phyloP scores from a whole-genome alignment of 30 jellyfish, hydroid and myxozoan genomes.

The Rhopilema esculentum region DNA sequence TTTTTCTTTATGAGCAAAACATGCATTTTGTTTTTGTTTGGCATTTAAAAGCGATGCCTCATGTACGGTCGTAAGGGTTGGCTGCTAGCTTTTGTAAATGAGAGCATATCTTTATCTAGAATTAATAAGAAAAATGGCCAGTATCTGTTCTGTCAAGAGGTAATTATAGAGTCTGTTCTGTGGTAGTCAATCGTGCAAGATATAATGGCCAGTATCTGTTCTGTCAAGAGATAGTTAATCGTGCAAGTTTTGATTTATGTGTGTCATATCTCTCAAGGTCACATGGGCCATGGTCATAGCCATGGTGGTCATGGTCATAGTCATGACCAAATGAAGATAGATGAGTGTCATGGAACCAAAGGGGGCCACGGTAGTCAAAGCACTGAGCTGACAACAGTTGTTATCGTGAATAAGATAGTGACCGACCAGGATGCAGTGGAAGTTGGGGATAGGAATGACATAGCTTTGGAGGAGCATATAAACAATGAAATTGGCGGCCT shows the following conservation, averaged over 20 bases:
- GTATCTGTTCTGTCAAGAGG: too few species aligned
- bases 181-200: too few species aligned
- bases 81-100: too few species aligned
- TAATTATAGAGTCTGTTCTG: too few species aligned
- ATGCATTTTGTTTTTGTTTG: too few species aligned
- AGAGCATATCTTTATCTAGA: too few species aligned
- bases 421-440: conserved; percentile 5
- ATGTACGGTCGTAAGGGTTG: too few species aligned
- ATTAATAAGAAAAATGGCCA: too few species aligned
- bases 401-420: conserved; percentile 33
- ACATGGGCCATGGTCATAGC: conserved; percentile 85
- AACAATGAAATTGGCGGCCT: conserved; percentile 9
- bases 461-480: background rate
- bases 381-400: conserved; percentile 31
- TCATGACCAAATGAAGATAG: conserved; percentile 14
- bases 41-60: too few species aligned
- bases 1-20: too few species aligned
- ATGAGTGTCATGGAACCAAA: background rate
- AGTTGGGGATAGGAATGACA: background rate
- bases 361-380: background rate
- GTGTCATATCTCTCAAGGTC: conserved; percentile 53
- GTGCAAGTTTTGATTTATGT: background rate
- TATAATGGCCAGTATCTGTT: too few species aligned
- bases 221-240: background rate
- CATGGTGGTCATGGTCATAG: conserved; percentile 59